Evolutionary conservation across 2,888 invertebrate species (phyloP).

Genomic region (Philereme vetulata): DNA sequence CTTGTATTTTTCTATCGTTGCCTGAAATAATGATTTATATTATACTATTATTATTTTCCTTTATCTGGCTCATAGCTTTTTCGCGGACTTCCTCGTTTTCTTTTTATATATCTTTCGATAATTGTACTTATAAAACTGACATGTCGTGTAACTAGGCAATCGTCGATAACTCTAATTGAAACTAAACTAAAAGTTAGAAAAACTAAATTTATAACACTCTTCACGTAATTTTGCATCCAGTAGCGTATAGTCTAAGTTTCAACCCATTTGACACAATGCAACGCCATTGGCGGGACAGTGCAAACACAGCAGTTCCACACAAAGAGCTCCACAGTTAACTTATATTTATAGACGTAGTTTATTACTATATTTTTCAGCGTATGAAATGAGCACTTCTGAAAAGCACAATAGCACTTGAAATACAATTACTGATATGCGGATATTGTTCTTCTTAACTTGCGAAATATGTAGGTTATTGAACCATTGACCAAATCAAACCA

Average conservation of each 20-base stretch:
- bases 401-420: slow-evolving; percentile 9
- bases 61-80: too few species aligned
- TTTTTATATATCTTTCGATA: too few species aligned
- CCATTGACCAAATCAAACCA: background rate
- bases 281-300: slow-evolving; percentile 23
- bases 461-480: background rate
- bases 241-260: slow-evolving; percentile 1
- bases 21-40: too few species aligned
- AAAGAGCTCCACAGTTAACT: slow-evolving; percentile 27
- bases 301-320: slow-evolving; percentile 24
- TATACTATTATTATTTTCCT: too few species aligned
- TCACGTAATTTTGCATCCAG: slow-evolving; percentile 8
- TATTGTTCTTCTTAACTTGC: background rate
- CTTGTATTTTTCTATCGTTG: too few species aligned
- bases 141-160: too few species aligned
- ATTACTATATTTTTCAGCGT: slow-evolving; percentile 23
- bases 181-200: too few species aligned
- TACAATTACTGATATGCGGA: background rate
- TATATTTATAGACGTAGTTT: slow-evolving; percentile 32
- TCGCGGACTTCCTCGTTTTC: too few species aligned
- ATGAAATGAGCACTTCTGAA: slow-evolving; percentile 27
- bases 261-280: slow-evolving; percentile 25
- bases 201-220: too few species aligned
- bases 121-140: too few species aligned
- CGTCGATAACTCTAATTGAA: too few species aligned